A percentile compares a stretch with the other conserved stretches of the same genome.
Conservation (phyloP, 2,888 invertebrate genomes). For the Polymixis lichenea region DNA sequence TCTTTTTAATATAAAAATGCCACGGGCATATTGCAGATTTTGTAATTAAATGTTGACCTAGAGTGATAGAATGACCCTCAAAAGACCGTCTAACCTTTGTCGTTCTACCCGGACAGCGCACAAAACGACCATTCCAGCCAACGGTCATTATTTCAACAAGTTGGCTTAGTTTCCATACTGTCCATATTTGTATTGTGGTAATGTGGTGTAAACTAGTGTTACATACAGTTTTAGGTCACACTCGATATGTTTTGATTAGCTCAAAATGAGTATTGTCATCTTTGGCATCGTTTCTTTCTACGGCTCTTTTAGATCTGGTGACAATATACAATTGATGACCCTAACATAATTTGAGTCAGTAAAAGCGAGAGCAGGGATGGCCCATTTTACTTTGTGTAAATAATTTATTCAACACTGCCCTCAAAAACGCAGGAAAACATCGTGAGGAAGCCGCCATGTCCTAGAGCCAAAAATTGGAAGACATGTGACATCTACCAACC, state of each 20-base stretch:
- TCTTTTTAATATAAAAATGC: too few species aligned
- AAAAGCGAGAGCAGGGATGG: not conserved
- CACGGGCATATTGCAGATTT: too few species aligned
- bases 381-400: not conserved
- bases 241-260: conserved; percentile 13
- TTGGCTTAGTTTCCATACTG: too few species aligned
- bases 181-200: too few species aligned
- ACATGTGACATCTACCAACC: not conserved
- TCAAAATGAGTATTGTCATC: conserved; percentile 7
- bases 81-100: too few species aligned
- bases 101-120: too few species aligned
- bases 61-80: too few species aligned
- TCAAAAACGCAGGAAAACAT: not conserved
- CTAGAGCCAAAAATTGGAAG: not conserved
- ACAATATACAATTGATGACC: not conserved
- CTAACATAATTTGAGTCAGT: not conserved
- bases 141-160: too few species aligned
- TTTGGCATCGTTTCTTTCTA: not conserved
- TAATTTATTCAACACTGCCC: too few species aligned
- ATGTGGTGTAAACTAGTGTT: not conserved
- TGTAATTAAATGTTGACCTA: too few species aligned
- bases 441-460: not conserved
- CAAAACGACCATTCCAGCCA: too few species aligned
- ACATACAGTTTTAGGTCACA: not conserved
- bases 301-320: not conserved